Percentiles rank a stretch among this genome's conserved stretches.
These are phyloP conservation scores for Ianthella basta DNA, from an alignment of 37 sponge, comb jelly and placozoan species.

Conservation along the genomic window DNA sequence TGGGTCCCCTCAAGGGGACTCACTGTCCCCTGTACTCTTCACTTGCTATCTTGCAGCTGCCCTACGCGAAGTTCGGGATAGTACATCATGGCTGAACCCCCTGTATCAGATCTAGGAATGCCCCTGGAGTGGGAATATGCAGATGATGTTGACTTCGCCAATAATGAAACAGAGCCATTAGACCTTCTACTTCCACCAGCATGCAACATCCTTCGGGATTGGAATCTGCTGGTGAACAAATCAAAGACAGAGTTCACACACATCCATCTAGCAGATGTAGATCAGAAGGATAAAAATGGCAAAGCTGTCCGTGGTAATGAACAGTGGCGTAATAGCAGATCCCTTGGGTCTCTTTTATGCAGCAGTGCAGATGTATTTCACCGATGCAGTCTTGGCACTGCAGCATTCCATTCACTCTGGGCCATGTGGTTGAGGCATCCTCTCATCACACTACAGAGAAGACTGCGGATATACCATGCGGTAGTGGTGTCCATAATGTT, in stretches of 20 bases:
- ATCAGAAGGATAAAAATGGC: slow-evolving; percentile 13
- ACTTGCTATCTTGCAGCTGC: slow-evolving; percentile 42
- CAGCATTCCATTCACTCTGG: slow-evolving; percentile 12
- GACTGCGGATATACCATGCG: slow-evolving; percentile 23
- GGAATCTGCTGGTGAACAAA: slow-evolving; percentile 30
- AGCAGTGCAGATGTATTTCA: slow-evolving; percentile 9
- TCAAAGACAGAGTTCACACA: slow-evolving; percentile 33
- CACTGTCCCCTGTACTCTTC: slow-evolving; percentile 29
- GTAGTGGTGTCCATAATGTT: slow-evolving; percentile 16
- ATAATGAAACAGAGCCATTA: slow-evolving; percentile 4
- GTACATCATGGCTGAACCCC: slow-evolving; percentile 24
- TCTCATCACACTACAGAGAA: slow-evolving; percentile 3
- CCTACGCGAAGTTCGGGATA: slow-evolving; percentile 3
- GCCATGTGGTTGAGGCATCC: slow-evolving; percentile 26
- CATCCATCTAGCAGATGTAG: slow-evolving; percentile 11
- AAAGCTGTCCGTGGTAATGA: slow-evolving; percentile 8
- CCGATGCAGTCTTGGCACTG: slow-evolving; percentile 16
- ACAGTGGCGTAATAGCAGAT: slow-evolving; percentile 30
- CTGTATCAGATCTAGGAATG: slow-evolving; percentile 4
- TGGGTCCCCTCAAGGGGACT: slow-evolving; percentile 42
- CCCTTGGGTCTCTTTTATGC: slow-evolving; percentile 33
- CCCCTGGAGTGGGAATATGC: slow-evolving; percentile 47
- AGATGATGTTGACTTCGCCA: slow-evolving; percentile 42
- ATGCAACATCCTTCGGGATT: slow-evolving; percentile 13
- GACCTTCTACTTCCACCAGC: slow-evolving; percentile 1